Base-by-base conservation (phyloP, 2,797 vertebrate species). In the Acridotheres tristis region DNA sequence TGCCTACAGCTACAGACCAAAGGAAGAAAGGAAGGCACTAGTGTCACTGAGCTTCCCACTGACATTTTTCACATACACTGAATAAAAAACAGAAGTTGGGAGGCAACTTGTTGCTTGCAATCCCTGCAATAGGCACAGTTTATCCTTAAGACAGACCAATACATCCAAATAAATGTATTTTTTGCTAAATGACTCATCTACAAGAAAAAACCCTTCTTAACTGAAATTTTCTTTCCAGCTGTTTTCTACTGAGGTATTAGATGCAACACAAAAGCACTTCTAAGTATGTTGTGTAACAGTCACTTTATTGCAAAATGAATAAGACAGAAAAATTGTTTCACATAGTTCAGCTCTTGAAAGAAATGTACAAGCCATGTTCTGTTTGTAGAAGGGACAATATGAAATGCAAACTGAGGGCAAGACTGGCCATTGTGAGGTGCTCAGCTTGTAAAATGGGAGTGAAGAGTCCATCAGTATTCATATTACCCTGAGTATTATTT, bases 231-330 rank as follows among this genome's bases (percentile, higher is more conserved):
- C 30, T 62, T 92, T 61, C n/a, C 58, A 66, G 5, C 1, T 58
- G 12, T 4, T 4, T 36, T 80, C 42, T 71, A 1, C 2, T 43
- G 34, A 90, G 34, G 6, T 34, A 3, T 18, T 74, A 71, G 14
- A 8, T 16, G 4, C 7, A 79, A 87, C 21, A 87, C 17, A 88
- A 78, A 51, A 5, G 2, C 19, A 32, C 16, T 85, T 74, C 21
- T 40, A 36, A 66, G 48, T 26, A 45, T 45, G 13, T 34, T 47
- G 10, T 73, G 51, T 76, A 87, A 91, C 30, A 76, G 58, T 51
- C 0, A 0, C 55, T 96, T 96, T 95, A 96, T 95, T 96, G 91
- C 21, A 94, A 93, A 95, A 93, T 19, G 1, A 67, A 1, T 34
- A 75, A 67, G 11, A 42, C 14, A 91, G 43, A 69, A 88, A 69